A percentile compares a stretch with the other conserved stretches of the same genome.
Conservation (phyloP, 2,888 invertebrate species). For the Yponomeuta sedellus region DNA sequence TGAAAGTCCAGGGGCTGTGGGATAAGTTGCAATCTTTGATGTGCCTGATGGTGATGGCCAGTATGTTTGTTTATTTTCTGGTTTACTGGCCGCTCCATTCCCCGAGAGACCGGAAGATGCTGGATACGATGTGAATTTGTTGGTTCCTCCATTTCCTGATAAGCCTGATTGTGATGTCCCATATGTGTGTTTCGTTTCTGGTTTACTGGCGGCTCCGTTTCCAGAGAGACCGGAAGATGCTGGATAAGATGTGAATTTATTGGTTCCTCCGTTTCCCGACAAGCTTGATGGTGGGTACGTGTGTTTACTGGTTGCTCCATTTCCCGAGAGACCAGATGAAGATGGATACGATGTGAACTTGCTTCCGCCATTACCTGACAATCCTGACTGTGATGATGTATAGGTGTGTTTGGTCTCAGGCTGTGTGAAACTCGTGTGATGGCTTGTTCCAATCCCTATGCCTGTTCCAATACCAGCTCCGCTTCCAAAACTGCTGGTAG, state of each 20-base stretch:
- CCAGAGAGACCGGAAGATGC: background rate
- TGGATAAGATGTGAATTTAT: background rate
- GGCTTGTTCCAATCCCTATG: background rate
- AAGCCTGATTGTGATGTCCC: conserved; percentile 6
- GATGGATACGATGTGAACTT: too few relatives aligned
- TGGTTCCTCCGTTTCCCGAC: too few relatives aligned
- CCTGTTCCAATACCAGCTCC: background rate
- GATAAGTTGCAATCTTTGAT: background rate
- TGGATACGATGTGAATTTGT: background rate
- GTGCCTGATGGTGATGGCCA: background rate
- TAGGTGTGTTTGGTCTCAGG: too few relatives aligned
- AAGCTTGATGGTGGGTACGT: too few relatives aligned
- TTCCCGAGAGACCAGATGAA: background rate
- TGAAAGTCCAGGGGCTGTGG: background rate
- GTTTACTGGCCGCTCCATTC: background rate
- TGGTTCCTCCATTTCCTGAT: conserved; percentile 14
- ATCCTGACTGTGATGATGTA: too few relatives aligned
- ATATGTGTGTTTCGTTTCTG: background rate
- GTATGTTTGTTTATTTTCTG: background rate
- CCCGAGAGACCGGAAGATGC: background rate
- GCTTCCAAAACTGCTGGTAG: background rate
- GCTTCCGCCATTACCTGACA: too few relatives aligned
- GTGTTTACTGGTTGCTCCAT: background rate
- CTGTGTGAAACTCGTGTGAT: too few relatives aligned
- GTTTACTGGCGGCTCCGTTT: background rate